Conservation (phyloP, 2,888 invertebrate genomes). For the Spisula solida region DNA sequence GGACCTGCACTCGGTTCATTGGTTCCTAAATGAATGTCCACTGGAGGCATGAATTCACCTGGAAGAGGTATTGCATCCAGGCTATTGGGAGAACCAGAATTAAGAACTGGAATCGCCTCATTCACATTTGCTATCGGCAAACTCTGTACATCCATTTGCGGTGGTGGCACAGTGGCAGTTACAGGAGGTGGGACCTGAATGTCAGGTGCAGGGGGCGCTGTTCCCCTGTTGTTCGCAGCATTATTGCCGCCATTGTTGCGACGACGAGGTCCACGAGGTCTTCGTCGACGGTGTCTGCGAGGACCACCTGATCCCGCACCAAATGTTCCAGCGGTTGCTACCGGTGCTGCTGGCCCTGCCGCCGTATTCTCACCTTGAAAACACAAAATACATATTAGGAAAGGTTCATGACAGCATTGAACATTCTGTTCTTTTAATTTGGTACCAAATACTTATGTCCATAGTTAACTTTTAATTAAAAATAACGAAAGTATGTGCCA, state of each 20-base stretch:
- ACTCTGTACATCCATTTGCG: constrained; percentile 19
- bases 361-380: no score
- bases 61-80: neutral
- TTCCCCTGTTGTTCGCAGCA: neutral
- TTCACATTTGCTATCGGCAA: constrained; percentile 40
- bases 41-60: neutral
- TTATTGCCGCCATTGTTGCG: neutral
- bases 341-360: neutral
- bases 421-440: no score
- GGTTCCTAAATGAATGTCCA: neutral
- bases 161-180: neutral
- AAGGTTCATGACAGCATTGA: no score
- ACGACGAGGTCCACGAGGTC: no score
- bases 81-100: neutral
- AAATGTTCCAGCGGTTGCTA: neutral
- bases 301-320: neutral
- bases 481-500: no score
- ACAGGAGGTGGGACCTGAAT: neutral
- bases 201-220: neutral
- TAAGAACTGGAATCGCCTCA: constrained; percentile 11
- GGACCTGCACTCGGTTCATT: neutral
- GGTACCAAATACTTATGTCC: no score
- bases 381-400: no score
- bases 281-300: neutral
- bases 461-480: no score